phyloP scores from a whole-genome alignment of 2,888 invertebrate genomes.

The Scaptomyza tumidula region DNA sequence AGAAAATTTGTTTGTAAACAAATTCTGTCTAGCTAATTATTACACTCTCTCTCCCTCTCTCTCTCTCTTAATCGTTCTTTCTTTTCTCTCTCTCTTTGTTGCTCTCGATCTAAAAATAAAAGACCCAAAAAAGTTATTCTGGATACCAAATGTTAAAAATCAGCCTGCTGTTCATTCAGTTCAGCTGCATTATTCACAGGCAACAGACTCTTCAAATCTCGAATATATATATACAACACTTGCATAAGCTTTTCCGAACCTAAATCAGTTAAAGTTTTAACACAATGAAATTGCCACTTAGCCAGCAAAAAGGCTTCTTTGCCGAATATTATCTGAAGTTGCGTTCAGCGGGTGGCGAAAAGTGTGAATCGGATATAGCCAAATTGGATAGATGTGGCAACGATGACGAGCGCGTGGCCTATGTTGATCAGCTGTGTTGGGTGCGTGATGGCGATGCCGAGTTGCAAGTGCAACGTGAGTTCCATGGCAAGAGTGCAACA shows the following conservation, averaged over 20 bases:
- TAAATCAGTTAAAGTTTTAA: slow-evolving; percentile 7
- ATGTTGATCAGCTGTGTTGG: slow-evolving; percentile 86
- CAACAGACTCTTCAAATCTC: slow-evolving; percentile 24
- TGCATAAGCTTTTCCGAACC: slow-evolving; percentile 74
- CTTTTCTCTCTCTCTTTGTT: slow-evolving; percentile 1
- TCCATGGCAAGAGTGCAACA: slow-evolving; percentile 86
- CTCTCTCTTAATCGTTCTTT: neutral
- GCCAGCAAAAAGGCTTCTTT: slow-evolving; percentile 86
- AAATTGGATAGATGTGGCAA: slow-evolving; percentile 87
- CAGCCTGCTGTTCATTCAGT: slow-evolving; percentile 57
- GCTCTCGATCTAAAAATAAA: slow-evolving; percentile 69
- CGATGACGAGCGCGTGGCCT: slow-evolving; percentile 88
- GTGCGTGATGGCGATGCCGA: slow-evolving; percentile 85
- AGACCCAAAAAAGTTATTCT: slow-evolving; percentile 39
- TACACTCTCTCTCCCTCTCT: neutral
- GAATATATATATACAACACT: slow-evolving; percentile 40
- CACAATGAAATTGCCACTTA: slow-evolving; percentile 73
- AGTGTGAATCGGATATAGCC: slow-evolving; percentile 86
- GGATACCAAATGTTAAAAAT: slow-evolving; percentile 63
- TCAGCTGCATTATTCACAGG: slow-evolving; percentile 58
- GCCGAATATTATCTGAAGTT: slow-evolving; percentile 88
- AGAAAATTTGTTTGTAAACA: slow-evolving; percentile 67
- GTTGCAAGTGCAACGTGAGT: slow-evolving; percentile 85
- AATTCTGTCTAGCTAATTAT: slow-evolving; percentile 23
- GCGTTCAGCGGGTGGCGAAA: slow-evolving; percentile 84